Base-by-base conservation (phyloP, 2,113 vertebrate species). In the Thymallus thymallus region DNA sequence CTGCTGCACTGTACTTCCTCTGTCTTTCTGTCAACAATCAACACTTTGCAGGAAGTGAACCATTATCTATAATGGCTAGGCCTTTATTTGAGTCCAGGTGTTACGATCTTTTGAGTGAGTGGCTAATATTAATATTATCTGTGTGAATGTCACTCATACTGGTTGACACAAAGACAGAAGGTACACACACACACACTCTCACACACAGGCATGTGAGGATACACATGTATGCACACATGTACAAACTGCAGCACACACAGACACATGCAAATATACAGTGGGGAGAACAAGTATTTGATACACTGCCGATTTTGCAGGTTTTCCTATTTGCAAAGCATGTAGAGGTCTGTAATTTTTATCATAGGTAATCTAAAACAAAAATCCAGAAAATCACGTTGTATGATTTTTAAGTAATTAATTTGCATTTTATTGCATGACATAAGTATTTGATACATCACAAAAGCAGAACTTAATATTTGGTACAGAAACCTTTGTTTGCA, bases 81-180 rank as follows among this genome's bases (percentile, higher is more conserved):
- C 51, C 60, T 18, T 35, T 23, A 16, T 32, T 60, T 30, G 46
- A 6, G 26, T n/a, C 6, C 6, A 30, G 23, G 2, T 5, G 6
- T 30, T 35, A 4, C 16, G 20, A n/a, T 23, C 55, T 60, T 5
- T 58, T 23, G 26, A 71, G 23, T 18, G 51, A 56, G 70, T 3
- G 6, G 56, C 46, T 68, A 65, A 72, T 2, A 0, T 18, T 73
- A 71, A 82, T 67, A 63, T 41, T 10, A 41, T 41, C 35, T 41
- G 9, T 23, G 77, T 67, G 56, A 77, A 82, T 48, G 48, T 18
- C 58, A 62, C 45, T 75, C 30, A 62, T 74, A 75, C 71, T 32
- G 9, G 62, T 68, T 76, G 77, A 76, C 61, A 29, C 61, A 55
- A 55, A 55, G 18, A 18, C 51, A 55, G 14, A 55, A 20, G 13